These are phyloP conservation scores for Amphimallon solstitiale DNA, from an alignment of 2,888 invertebrate genomes.

Conservation along the genomic window DNA sequence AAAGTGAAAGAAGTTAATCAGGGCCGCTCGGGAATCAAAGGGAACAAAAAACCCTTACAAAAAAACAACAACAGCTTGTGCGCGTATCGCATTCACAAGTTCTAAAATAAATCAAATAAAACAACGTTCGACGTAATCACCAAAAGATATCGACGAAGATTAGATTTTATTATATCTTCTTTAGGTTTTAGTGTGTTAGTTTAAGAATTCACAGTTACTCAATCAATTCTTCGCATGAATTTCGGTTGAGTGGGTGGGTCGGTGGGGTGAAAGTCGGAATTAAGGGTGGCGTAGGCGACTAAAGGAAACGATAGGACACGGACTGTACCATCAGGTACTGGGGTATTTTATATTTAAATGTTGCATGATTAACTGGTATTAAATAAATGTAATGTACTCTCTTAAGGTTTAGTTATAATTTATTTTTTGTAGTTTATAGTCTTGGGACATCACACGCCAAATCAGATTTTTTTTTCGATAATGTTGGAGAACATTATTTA, in stretches of 20 bases:
- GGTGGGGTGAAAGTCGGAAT: slow-evolving; percentile 12
- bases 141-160: slow-evolving; percentile 32
- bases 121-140: slow-evolving; percentile 28
- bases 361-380: slow-evolving; percentile 65
- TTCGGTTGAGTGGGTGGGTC: slow-evolving; percentile 39
- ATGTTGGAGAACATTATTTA: slow-evolving; percentile 17
- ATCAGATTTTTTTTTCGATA: slow-evolving; percentile 25
- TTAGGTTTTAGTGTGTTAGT: slow-evolving; percentile 29
- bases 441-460: slow-evolving; percentile 54
- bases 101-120: slow-evolving; percentile 31
- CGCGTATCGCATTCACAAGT: slow-evolving; percentile 14
- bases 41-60: slow-evolving; percentile 11
- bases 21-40: neutral
- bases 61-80: slow-evolving; percentile 28
- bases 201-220: slow-evolving; percentile 39
- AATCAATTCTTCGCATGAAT: slow-evolving; percentile 45
- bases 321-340: slow-evolving; percentile 62
- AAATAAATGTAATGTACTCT: slow-evolving; percentile 64
- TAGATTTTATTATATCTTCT: slow-evolving; percentile 25
- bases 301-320: slow-evolving; percentile 22
- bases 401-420: slow-evolving; percentile 63
- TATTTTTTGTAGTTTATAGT: slow-evolving; percentile 62
- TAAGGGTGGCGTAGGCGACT: slow-evolving; percentile 14
- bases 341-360: slow-evolving; percentile 65
- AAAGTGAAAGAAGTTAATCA: slow-evolving; percentile 27